These are phyloP conservation scores for Petrosia ficiformis DNA, from an alignment of 37 sponge, comb jelly and placozoan genomes.

Conservation along the genomic window DNA sequence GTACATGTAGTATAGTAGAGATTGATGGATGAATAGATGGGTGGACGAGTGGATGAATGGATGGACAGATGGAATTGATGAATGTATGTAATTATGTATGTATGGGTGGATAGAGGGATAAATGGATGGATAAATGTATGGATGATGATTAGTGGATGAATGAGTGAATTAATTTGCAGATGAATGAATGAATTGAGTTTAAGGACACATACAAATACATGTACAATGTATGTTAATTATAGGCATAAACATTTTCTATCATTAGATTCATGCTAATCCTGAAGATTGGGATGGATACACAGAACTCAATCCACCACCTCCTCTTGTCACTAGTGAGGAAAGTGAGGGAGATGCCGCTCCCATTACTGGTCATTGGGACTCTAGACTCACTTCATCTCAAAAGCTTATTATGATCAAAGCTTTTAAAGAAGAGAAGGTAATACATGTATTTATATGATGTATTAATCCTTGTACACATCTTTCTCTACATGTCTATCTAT, in stretches of 20 bases:
- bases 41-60: not conserved
- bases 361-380: conserved; percentile 83
- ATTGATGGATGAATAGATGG: not conserved
- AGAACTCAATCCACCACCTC: conserved; percentile 22
- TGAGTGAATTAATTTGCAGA: not conserved
- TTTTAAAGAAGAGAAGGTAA: conserved; percentile 88
- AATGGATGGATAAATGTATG: not conserved
- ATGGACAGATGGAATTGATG: not conserved
- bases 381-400: conserved; percentile 82
- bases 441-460: not conserved
- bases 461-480: too few species aligned
- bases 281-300: conserved; percentile 61
- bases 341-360: conserved; percentile 26
- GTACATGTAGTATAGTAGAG: not conserved
- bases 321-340: conserved; percentile 1
- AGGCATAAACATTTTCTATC: not conserved
- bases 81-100: not conserved
- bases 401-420: conserved; percentile 89
- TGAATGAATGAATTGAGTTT: not conserved
- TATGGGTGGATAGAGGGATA: not conserved
- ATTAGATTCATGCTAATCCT: conserved; percentile 70
- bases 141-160: too few species aligned
- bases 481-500: too few species aligned
- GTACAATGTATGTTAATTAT: not conserved
- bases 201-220: not conserved